These are phyloP conservation scores for Drosophila asahinai DNA, from an alignment of 1,140 invertebrate genomes.

Conservation along the genomic window DNA sequence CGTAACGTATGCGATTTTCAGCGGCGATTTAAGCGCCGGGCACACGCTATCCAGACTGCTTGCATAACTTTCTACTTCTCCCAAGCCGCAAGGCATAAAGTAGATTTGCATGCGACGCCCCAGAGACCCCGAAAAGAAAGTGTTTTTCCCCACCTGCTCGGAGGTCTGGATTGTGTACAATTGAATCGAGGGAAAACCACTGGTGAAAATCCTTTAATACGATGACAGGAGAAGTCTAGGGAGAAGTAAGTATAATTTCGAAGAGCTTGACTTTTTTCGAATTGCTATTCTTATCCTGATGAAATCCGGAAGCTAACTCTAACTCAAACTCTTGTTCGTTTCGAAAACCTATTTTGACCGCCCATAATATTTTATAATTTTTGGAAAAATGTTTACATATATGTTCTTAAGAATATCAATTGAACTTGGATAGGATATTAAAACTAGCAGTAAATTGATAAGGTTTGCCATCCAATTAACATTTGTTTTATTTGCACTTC, in stretches of 20 bases:
- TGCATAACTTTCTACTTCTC: constrained; percentile 57
- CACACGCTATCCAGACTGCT: constrained; percentile 55
- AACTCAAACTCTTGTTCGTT: too few relatives aligned
- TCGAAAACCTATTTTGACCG: too few relatives aligned
- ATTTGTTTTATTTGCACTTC: too few relatives aligned
- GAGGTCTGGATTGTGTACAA: constrained; percentile 9
- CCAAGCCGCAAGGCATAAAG: constrained; percentile 35
- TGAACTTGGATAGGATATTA: too few relatives aligned
- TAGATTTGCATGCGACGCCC: constrained; percentile 73
- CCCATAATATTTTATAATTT: too few relatives aligned
- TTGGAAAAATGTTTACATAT: too few relatives aligned
- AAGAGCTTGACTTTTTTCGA: background rate
- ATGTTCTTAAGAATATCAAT: too few relatives aligned
- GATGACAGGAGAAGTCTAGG: constrained; percentile 13
- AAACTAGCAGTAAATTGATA: too few relatives aligned
- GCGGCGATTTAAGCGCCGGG: constrained; percentile 54
- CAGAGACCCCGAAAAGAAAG: constrained; percentile 37
- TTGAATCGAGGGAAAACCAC: constrained; percentile 29
- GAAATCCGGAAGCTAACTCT: background rate
- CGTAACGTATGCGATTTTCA: constrained; percentile 39
- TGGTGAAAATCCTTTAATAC: constrained; percentile 20
- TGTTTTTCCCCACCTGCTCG: constrained; percentile 5
- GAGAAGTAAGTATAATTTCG: background rate
- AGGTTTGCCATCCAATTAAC: too few relatives aligned
- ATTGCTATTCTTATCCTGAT: background rate